A percentile compares a stretch with the other conserved stretches of the same genome.
These are phyloP conservation scores for Plodia interpunctella DNA, from an alignment of 1,140 invertebrate species.

Conservation along the genomic window DNA sequence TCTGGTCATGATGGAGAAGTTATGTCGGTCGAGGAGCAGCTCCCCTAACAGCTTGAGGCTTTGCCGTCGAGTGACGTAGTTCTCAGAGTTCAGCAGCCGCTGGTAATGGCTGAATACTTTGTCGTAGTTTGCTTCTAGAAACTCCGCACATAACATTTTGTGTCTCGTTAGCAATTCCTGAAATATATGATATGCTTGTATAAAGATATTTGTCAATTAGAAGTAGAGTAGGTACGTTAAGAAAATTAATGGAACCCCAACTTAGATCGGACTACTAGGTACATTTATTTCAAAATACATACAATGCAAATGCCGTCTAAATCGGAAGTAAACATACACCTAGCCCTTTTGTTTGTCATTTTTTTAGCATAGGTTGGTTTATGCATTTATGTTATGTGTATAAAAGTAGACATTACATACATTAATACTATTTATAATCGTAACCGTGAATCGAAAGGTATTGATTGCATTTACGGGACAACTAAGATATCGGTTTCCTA, in stretches of 20 bases:
- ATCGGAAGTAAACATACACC: no score
- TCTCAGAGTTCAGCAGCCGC: constrained; percentile 97
- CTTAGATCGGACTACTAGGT: no score
- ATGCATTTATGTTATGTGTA: not conserved
- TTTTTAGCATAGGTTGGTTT: not conserved
- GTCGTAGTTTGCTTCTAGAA: constrained; percentile 99
- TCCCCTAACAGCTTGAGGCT: constrained; percentile 98
- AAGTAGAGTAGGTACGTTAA: no score
- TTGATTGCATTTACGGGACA: not conserved
- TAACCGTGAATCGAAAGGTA: not conserved
- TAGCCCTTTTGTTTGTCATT: no score
- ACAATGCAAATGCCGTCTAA: no score
- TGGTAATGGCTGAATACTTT: constrained; percentile 98
- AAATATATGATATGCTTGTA: constrained; percentile 47
- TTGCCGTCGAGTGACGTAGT: constrained; percentile 98
- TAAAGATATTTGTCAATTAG: no score
- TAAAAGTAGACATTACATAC: not conserved
- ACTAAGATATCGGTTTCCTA: not conserved
- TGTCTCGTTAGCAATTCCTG: constrained; percentile 99
- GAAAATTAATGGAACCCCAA: no score
- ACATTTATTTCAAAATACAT: no score
- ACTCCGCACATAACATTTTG: constrained; percentile 98
- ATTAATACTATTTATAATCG: not conserved
- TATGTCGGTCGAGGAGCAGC: constrained; percentile 97
- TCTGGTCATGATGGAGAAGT: constrained; percentile 99